A percentile compares a stretch with the other conserved stretches of the same genome.
Evolutionary conservation across 2,888 invertebrate genomes (phyloP).

Genomic region (Diloba caeruleocephala): DNA sequence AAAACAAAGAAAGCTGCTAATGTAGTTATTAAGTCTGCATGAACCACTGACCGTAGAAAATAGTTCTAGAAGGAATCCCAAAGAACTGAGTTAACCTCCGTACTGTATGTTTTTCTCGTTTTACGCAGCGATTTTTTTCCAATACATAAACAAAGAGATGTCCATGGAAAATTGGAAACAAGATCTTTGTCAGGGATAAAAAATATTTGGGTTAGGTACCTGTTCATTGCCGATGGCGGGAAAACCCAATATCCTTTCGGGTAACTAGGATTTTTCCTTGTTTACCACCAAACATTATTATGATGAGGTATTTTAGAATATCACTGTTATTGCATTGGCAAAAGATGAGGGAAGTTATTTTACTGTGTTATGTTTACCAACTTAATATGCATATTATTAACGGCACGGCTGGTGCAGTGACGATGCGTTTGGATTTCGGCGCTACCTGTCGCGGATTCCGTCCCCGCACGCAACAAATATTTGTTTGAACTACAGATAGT

Average conservation of each 20-base stretch:
- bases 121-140: conserved; percentile 24
- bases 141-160: conserved; percentile 40
- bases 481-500: too few species aligned
- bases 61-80: neutral
- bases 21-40: too few species aligned
- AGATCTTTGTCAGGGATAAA: conserved; percentile 41
- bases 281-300: conserved; percentile 11
- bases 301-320: too few species aligned
- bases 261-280: conserved; percentile 26
- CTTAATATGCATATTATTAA: too few species aligned
- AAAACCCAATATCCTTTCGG: conserved; percentile 35
- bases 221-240: conserved; percentile 17
- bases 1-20: too few species aligned
- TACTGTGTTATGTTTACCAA: too few species aligned
- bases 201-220: conserved; percentile 41
- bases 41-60: too few species aligned
- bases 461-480: too few species aligned
- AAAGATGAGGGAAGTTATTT: too few species aligned
- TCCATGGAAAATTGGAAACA: conserved; percentile 37
- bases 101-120: conserved; percentile 26
- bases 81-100: conserved; percentile 6
- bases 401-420: too few species aligned
- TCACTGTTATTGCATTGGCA: neutral
- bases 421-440: too few species aligned
- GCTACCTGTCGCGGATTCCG: too few species aligned